phyloP scores from a whole-genome alignment of 2,797 vertebrate species.

The Sebastes elongatus region DNA sequence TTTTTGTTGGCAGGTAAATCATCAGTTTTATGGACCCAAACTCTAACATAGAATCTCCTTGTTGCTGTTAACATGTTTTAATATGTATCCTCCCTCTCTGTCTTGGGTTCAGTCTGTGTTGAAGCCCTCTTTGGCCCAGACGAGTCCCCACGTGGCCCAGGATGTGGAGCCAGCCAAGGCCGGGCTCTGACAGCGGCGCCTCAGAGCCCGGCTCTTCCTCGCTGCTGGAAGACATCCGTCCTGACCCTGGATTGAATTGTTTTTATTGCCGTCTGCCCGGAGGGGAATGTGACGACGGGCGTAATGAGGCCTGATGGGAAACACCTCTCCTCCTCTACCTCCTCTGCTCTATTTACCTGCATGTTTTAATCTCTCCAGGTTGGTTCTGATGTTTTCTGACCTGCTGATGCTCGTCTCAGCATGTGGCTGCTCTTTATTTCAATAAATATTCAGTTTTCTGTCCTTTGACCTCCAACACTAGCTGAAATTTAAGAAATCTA shows the following conservation, averaged over 20 bases:
- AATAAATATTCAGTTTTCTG: background rate
- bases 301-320: slow-evolving; percentile 47
- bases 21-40: background rate
- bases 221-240: slow-evolving; percentile 20
- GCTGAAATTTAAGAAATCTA: background rate
- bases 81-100: background rate
- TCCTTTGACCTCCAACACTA: too few species aligned
- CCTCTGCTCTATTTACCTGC: background rate
- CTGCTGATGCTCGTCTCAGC: background rate
- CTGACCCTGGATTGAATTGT: slow-evolving; percentile 11
- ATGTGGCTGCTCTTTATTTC: background rate
- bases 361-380: background rate
- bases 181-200: background rate
- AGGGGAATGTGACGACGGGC: slow-evolving; percentile 11
- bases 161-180: background rate
- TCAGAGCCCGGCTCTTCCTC: slow-evolving; percentile 23
- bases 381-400: background rate
- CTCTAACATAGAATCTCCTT: background rate
- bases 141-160: background rate
- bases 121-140: background rate
- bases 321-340: slow-evolving; percentile 8
- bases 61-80: background rate
- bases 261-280: slow-evolving; percentile 38
- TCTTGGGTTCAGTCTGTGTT: background rate
- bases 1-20: background rate